Base-by-base conservation (phyloP, 2,888 invertebrate species). In the Amphipoea lucens region DNA sequence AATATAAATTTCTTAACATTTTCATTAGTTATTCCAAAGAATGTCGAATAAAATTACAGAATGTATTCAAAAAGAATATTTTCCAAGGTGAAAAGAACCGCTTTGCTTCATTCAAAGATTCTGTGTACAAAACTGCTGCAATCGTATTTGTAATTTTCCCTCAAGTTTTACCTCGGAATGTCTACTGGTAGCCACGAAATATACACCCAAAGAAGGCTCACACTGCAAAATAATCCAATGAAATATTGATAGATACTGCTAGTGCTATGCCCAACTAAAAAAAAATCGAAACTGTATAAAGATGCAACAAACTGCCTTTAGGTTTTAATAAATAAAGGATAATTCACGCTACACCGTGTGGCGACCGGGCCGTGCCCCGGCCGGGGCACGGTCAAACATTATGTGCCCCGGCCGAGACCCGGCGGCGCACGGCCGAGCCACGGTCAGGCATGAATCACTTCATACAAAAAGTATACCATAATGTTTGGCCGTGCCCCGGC, bases 121-220 rank as follows among this genome's bases (percentile, higher is more conserved):
- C 29, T 76, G 12, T n/a, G n/a, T 57, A 36, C 20, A 66, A 81
- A 85, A 57, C 67, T 70, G 29, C 54, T 63, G 85, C 74, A 81
- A 81, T 72, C 63, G 81, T 74, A 62, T 66, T 85, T 85, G 60
- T 85, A 81, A 82, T 85, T 73, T 85, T 85, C 65, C 36, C 60
- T 81, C 68, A 70, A 85, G 40, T 66, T 73, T 45, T 69, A 54
- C 45, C 45, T 51, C 36, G 11, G 36, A 65, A 81, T 62, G 65
- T 80, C 73, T 67, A 67, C 36, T 72, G 9, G n/a, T n/a, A 0
- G 7, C 42, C 40, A 67, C 12, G 0, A 40, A 17, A 48, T 20
- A 42, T 4, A 40, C 9, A 40, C 0, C 36, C 9, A 20, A 4
- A 84, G 79, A 70, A 84, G 69, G 57, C 57, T 3, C 9, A 57